Evolutionary conservation across 2,797 vertebrate genomes (phyloP), one percentile per base, ranked within the genome.

Genomic region (Ficedula albicollis): DNA sequence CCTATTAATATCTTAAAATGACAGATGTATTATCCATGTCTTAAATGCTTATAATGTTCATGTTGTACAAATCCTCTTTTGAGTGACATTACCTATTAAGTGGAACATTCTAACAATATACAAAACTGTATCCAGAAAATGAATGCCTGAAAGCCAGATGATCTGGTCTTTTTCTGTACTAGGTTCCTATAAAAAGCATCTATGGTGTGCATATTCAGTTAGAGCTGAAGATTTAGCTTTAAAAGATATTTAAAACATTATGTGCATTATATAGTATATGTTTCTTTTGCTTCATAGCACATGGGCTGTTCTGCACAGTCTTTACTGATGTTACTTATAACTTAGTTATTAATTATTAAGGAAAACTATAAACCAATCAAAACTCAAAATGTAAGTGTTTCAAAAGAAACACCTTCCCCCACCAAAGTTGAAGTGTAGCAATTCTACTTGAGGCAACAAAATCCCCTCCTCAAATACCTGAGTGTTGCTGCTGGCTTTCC

Each of bases 51-150:
- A 55, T 49, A 36, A 83, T 16, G 18, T 30, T 86, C 76, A 77
- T 34, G 83, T 90, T 34, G 74, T 46, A 79, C 21, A 90, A 95
- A 93, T 93, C 95, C 92, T 90, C 82, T 89, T 88, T 34, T 46
- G 62, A 76, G 27, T 22, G 21, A 52, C 63, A 79, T 86, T 72
- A 78, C 20, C 75, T 90, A 51, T 67, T 89, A 93, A 63, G n/a
- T 68, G 17, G 52, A 92, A 72, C 68, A 80, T 60, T 82, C 70
- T 90, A 92, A 84, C 81, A 91, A 90, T 76, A 94, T 13, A 46
- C 70, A 87, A 73, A 88, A 90, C 32, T 49, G 13, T 62, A 78
- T 67, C 54, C 41, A 84, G 34, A 89, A 89, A 94, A 79, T 30
- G 86, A 95, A 91, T 67, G 70, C 41, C 67, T 49, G 30, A 41